Base-by-base conservation (phyloP, 2,113 vertebrate genomes). In the Acanthochromis polyacanthus region DNA sequence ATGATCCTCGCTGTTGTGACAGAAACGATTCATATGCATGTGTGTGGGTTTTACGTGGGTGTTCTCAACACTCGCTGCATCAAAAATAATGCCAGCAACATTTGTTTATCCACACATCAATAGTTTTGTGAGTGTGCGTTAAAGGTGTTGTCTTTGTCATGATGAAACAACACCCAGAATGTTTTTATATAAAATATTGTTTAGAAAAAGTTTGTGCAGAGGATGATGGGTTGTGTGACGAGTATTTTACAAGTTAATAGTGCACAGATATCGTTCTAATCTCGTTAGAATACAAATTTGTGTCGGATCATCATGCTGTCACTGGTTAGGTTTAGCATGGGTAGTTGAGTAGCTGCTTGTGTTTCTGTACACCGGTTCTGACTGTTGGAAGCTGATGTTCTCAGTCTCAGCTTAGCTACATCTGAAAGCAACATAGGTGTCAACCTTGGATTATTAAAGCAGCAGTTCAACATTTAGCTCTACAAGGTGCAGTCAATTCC, bases 1-100 rank as follows among this genome's bases (percentile, higher is more conserved):
- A 17, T 38, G 62, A 75, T 61, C 53, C 58, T 83, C 48, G 17
- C 17, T 61, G 72, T 75, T 73, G 45, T 82, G 74, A 74, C 81
- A 78, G 69, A 61, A 61, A 30, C 58, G 16, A 32, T 64, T 38
- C 28, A 0, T 75, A 38, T 38, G 61, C n/a, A 19, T 52, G 51
- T 66, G 58, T 53, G 43, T 28, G 74, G 10, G 53, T 8, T 52
- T 30, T 4, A 52, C 36, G 75, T 67, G 66, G 43, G 75, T 12
- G 70, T 75, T 59, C 51, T 75, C 71, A 20, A n/a, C 61, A 57
- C 55, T 46, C 30, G 58, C 43, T 45, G 22, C 11, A 75, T 59
- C 68, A 60, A 25, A 74, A 85, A 64, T 75, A 16, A 38, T 50
- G 63, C 72, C 66, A 73, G 40, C 60, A 65, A 65, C n/a, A 17